Evolutionary conservation across 1,140 invertebrate genomes (phyloP), one percentile per base, ranked within the genome.

Genomic region (Camponotus floridanus): DNA sequence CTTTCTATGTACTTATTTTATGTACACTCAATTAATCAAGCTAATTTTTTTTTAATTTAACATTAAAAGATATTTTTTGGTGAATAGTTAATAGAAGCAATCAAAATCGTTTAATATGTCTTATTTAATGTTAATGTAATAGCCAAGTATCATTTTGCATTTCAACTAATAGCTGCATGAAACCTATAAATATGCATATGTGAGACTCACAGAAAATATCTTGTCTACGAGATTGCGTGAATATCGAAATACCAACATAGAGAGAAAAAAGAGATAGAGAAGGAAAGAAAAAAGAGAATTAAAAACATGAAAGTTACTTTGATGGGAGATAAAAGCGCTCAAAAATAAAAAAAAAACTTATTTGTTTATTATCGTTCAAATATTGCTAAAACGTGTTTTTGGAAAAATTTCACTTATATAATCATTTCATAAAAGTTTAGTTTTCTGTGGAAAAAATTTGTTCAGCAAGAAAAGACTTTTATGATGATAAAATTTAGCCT

Each of bases 101-200:
- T 68, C 8, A n/a, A 70, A 57, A 15, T 36, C 26, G 39, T 76
- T 76, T 62, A 42, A 42, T 18, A 62, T 18, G 8, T 55, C 39
- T 55, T 67, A 70, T 33, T 68, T 68, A 57, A 80, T 2, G 33
- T 68, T 79, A 57, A 57, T 45, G 9, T 36, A n/a, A 70, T 7
- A n/a, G 15, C 3, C 45, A 57, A 80, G 64, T 57, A 39, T 79
- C 33, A 33, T 80, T 79, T 80, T 80, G 76, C 45, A 80, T 80
- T 80, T 68, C 64, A 80, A 68, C 68, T 68, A 18, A 36, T 4
- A 45, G 39, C 1, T 26, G 0, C 21, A 31, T 68, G 33, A 57
- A 70, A 80, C 39, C 21, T 80, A 80, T 80, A 80, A 70, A 80
- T 57, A 80, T 79, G 62, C 45, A 79, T 80, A 68, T 68, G n/a